These are phyloP conservation scores for Melanostoma mellinum DNA, from an alignment of 2,888 invertebrate genomes.

Conservation along the genomic window DNA sequence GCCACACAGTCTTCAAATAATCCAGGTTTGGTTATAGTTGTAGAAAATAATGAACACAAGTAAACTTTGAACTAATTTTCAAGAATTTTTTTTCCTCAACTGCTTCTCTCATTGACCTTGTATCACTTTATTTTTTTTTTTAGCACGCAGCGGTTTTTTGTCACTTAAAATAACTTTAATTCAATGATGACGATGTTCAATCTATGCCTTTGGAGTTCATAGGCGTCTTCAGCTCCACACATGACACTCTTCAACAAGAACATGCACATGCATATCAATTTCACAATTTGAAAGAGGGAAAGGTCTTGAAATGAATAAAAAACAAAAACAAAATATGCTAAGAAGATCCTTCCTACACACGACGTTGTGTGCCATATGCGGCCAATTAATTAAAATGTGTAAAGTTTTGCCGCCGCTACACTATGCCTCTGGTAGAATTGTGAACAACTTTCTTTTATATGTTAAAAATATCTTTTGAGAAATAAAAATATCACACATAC, in stretches of 20 bases:
- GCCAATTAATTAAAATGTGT: slow-evolving; percentile 60
- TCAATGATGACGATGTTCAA: slow-evolving; percentile 22
- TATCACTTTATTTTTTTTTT: slow-evolving; percentile 10
- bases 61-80: too few species aligned
- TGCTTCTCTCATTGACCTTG: slow-evolving; percentile 20
- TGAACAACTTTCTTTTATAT: slow-evolving; percentile 14
- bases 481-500: slow-evolving; percentile 13
- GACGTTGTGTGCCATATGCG: slow-evolving; percentile 6
- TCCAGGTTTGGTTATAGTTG: too few species aligned
- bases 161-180: neutral
- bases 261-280: slow-evolving; percentile 46
- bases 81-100: too few species aligned
- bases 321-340: neutral
- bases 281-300: neutral
- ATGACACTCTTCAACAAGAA: slow-evolving; percentile 9
- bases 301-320: neutral
- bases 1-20: too few species aligned
- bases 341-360: slow-evolving; percentile 3
- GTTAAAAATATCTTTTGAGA: slow-evolving; percentile 30
- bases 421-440: neutral
- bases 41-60: neutral
- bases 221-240: slow-evolving; percentile 29
- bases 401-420: neutral
- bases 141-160: neutral
- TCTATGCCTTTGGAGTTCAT: slow-evolving; percentile 23